Evolutionary conservation across 1,140 invertebrate genomes (phyloP), one percentile per base, ranked within the genome.

Genomic region (Papilio dardanus): DNA sequence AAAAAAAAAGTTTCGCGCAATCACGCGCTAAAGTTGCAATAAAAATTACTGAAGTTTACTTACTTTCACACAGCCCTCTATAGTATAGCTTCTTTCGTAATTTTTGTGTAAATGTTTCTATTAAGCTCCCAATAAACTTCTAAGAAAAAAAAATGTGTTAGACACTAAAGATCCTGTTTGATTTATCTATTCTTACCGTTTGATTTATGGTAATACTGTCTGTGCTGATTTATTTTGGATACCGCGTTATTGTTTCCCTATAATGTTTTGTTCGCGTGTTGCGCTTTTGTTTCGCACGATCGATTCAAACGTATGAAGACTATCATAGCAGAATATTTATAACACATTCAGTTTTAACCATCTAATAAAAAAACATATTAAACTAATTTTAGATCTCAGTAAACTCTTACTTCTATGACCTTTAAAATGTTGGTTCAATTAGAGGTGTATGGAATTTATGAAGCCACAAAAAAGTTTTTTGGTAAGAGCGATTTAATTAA

Each of bases 171-270:
- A 67, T 33, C 30, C 35, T 8, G 4, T 68, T 24, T 68, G 66
- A 68, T 68, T 68, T 68, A 68, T 68, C 31, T 68, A 1, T 68
- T 37, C 31, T 35, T 35, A 35, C 19, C 19, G 66, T 40, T 68
- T 37, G 66, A 68, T 68, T 68, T 68, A 68, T 68, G 35, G 66
- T 68, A 68, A 68, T 68, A 24, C 66, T 35, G 66, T 68, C 40
- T 67, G 33, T 68, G 66, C 4, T 68, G 66, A 68, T 68, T 68
- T 68, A 68, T 68, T 69, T 69, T 37, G 19, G 67, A 69, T 37
- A 69, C 67, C 19, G 19, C 33, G 35, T 40, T 67, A 69, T 69
- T 69, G 67, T 69, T 69, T 69, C 19, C 16, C 19, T 69, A 21
- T 69, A 37, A 69, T 35, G 33, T 24, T 24, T 69, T 42, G 31